Conservation (phyloP, 2,113 vertebrate species). For the Struthidea cinerea region DNA sequence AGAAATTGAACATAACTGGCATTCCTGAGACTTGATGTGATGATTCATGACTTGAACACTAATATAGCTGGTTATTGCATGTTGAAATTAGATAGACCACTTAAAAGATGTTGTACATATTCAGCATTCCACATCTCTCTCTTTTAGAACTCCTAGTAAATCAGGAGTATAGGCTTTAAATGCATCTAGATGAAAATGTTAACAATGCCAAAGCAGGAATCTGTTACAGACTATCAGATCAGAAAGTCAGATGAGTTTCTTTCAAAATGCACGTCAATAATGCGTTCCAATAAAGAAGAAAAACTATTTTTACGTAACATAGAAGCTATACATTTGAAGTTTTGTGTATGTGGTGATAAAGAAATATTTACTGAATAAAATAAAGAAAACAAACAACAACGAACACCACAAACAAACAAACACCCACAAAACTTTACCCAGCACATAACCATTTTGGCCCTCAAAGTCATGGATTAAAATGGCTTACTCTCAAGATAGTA, state of each 20-base stretch:
- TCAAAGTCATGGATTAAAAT: background rate
- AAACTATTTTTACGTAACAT: background rate
- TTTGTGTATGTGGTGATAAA: background rate
- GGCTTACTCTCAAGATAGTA: background rate
- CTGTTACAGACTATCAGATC: background rate
- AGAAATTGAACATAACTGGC: background rate
- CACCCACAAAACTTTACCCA: background rate
- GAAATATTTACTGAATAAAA: background rate
- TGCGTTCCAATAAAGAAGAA: background rate
- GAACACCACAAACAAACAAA: background rate
- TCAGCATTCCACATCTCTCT: background rate
- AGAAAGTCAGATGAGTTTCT: background rate
- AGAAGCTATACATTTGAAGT: background rate
- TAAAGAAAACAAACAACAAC: too few relatives aligned
- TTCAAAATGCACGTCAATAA: background rate
- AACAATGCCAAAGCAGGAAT: background rate
- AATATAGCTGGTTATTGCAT: background rate
- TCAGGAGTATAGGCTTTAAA: background rate
- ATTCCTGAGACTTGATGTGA: background rate
- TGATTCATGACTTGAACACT: background rate
- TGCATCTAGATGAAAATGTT: background rate
- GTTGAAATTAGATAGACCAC: background rate
- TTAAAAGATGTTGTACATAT: background rate
- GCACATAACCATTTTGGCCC: background rate
- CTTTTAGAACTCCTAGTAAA: background rate